Evolutionary conservation across 1,140 invertebrate species (phyloP), one percentile per base, ranked within the genome.

Genomic region (Oppia nitens): DNA sequence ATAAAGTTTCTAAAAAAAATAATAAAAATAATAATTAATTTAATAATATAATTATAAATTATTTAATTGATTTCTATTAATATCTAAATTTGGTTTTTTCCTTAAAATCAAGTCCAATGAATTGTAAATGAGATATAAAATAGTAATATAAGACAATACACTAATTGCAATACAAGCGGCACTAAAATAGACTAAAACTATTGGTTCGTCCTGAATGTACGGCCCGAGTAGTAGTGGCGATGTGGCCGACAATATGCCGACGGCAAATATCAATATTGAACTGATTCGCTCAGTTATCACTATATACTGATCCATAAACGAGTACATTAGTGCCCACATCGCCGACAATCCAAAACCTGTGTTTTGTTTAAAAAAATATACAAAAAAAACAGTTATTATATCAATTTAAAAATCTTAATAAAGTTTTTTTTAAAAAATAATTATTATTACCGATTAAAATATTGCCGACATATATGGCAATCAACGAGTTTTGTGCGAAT

Each of bases 321-420:
- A 9, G 21, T 45, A 50, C 47, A 56, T 56, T 45, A n/a, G 28
- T n/a, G 55, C 28, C 55, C 55, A 56, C 4, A 49, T 12, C 3
- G 55, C 55, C 6, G 55, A 56, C 25, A 17, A 45, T 40, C 55
- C 55, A 45, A 23, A 45, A 25, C 55, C 55, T 50, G 9, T 20
- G 40, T 45, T 45, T 11, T 11, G n/a, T 45, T 45, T 11, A 45
- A 45, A 11, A 11, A n/a, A 45, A 45, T n/a, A 45, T 11, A 45
- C 4, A 40, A 9, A 40, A 40, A 40, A 17, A 40, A 9, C 32
- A 40, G 17, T 40, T 17, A 9, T 40, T 9, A 40, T 9, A 40
- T 40, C 32, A 40, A 40, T 9, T 40, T 40, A 6, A 9, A 9
- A 40, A 17, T 40, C 32, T 40, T 40, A 40, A 40, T 40, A 40